phyloP scores from a whole-genome alignment of 2,797 vertebrate species.

The Falco biarmicus region DNA sequence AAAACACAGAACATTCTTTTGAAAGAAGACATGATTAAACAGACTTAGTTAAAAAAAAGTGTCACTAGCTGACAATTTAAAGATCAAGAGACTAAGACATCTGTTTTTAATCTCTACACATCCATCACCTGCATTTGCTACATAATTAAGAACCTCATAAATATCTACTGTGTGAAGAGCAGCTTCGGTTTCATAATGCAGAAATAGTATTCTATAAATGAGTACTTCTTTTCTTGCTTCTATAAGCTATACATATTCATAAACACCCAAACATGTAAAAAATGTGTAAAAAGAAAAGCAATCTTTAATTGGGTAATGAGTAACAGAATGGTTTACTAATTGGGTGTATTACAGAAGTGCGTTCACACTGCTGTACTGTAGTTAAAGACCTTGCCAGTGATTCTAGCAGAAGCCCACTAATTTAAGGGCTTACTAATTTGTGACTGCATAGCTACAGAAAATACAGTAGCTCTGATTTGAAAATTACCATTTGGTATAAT shows the following conservation, averaged over 20 bases:
- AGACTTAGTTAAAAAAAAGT: constrained; percentile 8
- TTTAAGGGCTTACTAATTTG: constrained; percentile 7
- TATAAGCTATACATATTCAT: background rate
- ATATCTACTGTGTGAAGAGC: constrained; percentile 32
- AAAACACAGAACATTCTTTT: constrained; percentile 7
- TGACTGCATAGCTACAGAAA: constrained; percentile 27
- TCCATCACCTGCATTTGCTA: constrained; percentile 53
- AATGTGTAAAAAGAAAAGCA: background rate
- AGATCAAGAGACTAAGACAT: constrained; percentile 56
- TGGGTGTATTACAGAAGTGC: background rate
- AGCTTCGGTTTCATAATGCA: constrained; percentile 50
- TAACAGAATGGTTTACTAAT: constrained; percentile 35
- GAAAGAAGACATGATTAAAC: constrained; percentile 52
- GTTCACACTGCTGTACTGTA: background rate
- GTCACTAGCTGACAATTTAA: constrained; percentile 47
- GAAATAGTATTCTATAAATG: constrained; percentile 15
- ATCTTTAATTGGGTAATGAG: constrained; percentile 1
- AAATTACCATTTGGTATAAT: constrained; percentile 46
- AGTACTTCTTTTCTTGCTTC: constrained; percentile 31
- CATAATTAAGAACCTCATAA: constrained; percentile 63
- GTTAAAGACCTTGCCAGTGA: background rate
- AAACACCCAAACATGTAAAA: background rate
- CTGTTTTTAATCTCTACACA: constrained; percentile 68
- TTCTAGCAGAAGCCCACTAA: constrained; percentile 5
- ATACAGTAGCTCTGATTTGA: constrained; percentile 47